Evolutionary conservation across 2,113 vertebrate species (phyloP), one percentile per base, ranked within the genome.

Genomic region (Enhydra lutris): DNA sequence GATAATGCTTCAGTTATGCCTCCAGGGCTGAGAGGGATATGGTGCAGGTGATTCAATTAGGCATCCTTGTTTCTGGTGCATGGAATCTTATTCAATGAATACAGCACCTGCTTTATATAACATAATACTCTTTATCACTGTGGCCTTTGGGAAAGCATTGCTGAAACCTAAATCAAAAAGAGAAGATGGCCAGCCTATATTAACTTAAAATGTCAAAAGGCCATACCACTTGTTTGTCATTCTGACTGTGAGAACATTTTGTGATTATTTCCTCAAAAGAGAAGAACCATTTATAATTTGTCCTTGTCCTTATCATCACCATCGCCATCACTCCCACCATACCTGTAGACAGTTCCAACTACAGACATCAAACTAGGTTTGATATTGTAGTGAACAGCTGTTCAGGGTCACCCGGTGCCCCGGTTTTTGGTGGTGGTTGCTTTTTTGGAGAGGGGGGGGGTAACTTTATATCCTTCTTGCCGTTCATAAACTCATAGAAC

Each of bases 31-130:
- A 96, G 95, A 67, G 79, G 69, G 52, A 88, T 84, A 69, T 4
- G 80, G 52, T n/a, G 24, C 52, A 86, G 71, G 84, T 88, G 76
- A 96, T 95, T 93, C 84, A 82, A 52, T 55, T 93, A 93, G 39
- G 23, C 0, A 0, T 82, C 71, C 87, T 63, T 95, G 39, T 61
- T 92, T 85, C 45, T 23, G 85, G 47, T 4, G 34, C 34, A 61
- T 15, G 47, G 34, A 76, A 36, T 96, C 76, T 83, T 71, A 84
- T 42, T 96, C 61, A 47, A 61, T 36, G 61, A 86, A 39, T 34
- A 88, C 2, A 71, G 71, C 59, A 91, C 59, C 90, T 82, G 88
- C 39, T 94, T 42, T 86, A 93, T 59, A 34, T 1, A 63, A 20
- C 29, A 80, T 65, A 69, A 93, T 74, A 24, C 57, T 47, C 34